Conservation (phyloP, 2,888 invertebrate species). For the Heliconius sara region DNA sequence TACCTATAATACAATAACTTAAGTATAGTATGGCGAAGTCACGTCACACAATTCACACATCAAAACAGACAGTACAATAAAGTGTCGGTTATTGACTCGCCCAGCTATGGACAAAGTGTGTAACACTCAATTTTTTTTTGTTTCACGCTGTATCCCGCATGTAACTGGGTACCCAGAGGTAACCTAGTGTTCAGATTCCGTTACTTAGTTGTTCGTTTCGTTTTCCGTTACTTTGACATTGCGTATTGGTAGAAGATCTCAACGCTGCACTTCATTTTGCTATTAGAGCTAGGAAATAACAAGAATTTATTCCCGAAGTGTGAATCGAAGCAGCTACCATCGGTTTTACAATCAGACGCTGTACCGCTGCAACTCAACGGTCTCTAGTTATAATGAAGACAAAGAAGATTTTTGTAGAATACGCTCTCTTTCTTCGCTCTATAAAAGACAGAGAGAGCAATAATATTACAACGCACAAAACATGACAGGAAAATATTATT, state of each 20-base stretch:
- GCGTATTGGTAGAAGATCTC: background rate
- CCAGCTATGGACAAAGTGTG: conserved; percentile 28
- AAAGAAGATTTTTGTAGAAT: background rate
- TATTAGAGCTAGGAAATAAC: background rate
- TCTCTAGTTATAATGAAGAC: background rate
- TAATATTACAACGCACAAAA: conserved; percentile 17
- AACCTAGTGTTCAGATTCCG: background rate
- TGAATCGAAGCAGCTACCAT: background rate
- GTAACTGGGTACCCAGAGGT: background rate
- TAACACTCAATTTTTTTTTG: background rate
- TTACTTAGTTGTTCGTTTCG: too few species aligned
- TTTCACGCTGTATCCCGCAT: background rate
- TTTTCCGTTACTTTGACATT: background rate
- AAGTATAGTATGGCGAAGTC: background rate
- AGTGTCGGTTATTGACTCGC: conserved; percentile 49
- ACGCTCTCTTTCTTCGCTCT: background rate
- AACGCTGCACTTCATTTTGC: background rate
- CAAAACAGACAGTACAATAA: conserved; percentile 42
- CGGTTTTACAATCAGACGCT: background rate
- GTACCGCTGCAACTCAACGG: background rate
- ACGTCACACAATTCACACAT: conserved; percentile 44
- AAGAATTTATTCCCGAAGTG: too few species aligned
- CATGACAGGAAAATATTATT: conserved; percentile 22
- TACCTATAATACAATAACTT: background rate
- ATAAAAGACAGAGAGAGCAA: background rate